A percentile compares a stretch with the other conserved stretches of the same genome.
Evolutionary conservation across 92 coral and sea anemone species (phyloP).

Genomic region (Epizoanthus rinbou): DNA sequence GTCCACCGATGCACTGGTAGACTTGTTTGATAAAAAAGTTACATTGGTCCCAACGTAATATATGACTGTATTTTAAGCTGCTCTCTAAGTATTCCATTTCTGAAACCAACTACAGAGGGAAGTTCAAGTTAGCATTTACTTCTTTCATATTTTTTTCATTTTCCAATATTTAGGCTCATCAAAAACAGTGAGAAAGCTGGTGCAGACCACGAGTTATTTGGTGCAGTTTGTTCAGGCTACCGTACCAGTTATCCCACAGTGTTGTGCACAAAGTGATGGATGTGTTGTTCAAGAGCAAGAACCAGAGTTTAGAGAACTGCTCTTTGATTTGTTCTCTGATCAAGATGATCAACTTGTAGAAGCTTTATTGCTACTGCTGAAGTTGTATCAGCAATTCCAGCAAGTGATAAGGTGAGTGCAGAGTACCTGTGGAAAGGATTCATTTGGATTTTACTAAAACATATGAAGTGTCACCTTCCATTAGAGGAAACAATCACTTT

Average conservation of each 20-base stretch:
- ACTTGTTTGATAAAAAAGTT: too few species aligned
- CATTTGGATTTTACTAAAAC: too few species aligned
- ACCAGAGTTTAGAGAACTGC: conserved; percentile 4
- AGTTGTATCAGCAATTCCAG: conserved; percentile 46
- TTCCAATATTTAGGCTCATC: not conserved
- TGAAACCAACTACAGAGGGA: too few species aligned
- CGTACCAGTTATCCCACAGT: not conserved
- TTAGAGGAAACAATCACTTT: too few species aligned
- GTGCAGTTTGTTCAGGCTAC: not conserved
- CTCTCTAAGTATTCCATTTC: too few species aligned
- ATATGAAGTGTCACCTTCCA: too few species aligned
- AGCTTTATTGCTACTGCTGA: conserved; percentile 63
- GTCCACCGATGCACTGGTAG: too few species aligned
- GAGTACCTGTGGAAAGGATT: too few species aligned
- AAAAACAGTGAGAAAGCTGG: not conserved
- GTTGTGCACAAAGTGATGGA: not conserved
- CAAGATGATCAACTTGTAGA: conserved; percentile 93
- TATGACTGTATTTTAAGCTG: too few species aligned
- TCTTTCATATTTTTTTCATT: too few species aligned
- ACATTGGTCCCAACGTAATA: too few species aligned
- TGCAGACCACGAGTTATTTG: not conserved
- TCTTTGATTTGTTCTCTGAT: conserved; percentile 76
- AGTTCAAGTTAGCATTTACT: too few species aligned
- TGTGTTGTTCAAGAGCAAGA: not conserved
- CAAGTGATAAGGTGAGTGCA: conserved; percentile 24